Evolutionary conservation across 2,113 vertebrate genomes (phyloP), one percentile per base, ranked within the genome.

Genomic region (Sebastes fasciatus): DNA sequence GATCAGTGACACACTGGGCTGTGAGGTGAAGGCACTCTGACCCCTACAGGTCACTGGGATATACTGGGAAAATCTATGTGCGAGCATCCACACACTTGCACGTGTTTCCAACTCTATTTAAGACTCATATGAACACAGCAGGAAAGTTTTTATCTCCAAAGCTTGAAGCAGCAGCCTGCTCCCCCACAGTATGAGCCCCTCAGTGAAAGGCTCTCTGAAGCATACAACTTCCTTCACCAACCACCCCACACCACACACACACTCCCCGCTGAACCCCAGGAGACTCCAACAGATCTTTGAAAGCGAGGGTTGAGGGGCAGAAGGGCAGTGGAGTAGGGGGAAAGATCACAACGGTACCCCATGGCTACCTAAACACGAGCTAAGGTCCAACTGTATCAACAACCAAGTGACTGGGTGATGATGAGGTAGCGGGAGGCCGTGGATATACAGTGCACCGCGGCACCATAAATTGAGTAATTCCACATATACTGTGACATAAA

Each of bases 381-480:
- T 79, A 65, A 85, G 84, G 72, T 86, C 89, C 92, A 93, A 94
- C 93, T 94, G 92, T 91, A 92, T 92, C 92, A 93, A 93, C 92
- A 91, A 71, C 74, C 58, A 67, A 57, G 66, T 54, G 79, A 78
- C 69, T 69, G 48, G 68, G 80, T 85, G 88, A 82, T 89, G 78
- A 89, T 83, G 77, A 89, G 76, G 71, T 72, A 73, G 48, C 54
- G 55, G 34, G 74, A 46, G 68, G 58, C 57, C 14, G 6, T 52
- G 58, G 14, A 55, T 71, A 80, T 82, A 84, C 76, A 70, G 45
- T 70, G 17, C 14, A 61, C 62, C 8, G 7, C 14, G 55, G 54
- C 12, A 55, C 34, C 14, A 69, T 23, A 49, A 42, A 73, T 66
- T 8, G 13, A 60, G 55, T 51, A 2, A 21, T 66, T 80, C 77